phyloP scores from a whole-genome alignment of 2,113 vertebrate species.

The Sarotherodon lohbergeri region DNA sequence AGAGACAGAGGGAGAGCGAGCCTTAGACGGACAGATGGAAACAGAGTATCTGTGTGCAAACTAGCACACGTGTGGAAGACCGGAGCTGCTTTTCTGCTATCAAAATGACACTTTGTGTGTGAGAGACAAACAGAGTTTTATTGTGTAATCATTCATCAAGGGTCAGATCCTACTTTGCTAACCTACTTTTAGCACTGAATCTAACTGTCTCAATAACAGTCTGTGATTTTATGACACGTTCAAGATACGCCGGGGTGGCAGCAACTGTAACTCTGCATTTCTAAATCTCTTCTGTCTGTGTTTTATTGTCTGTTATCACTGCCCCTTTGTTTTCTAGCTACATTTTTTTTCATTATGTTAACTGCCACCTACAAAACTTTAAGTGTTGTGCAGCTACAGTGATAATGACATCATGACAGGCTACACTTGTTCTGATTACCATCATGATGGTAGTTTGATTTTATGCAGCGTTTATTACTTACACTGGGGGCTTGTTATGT shows the following conservation, averaged over 20 bases:
- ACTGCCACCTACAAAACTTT: slow-evolving; percentile 2
- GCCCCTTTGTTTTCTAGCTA: neutral
- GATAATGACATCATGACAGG: slow-evolving; percentile 40
- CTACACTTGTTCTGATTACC: slow-evolving; percentile 54
- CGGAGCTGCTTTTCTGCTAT: neutral
- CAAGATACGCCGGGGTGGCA: neutral
- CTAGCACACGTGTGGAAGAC: neutral
- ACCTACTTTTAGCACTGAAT: slow-evolving; percentile 16
- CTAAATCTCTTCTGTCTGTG: neutral
- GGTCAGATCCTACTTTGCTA: slow-evolving; percentile 5
- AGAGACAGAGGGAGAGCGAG: neutral
- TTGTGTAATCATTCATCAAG: slow-evolving; percentile 14
- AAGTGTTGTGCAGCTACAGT: neutral
- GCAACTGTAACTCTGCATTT: slow-evolving; percentile 12
- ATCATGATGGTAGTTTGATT: slow-evolving; percentile 39
- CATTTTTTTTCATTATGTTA: neutral
- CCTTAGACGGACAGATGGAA: neutral
- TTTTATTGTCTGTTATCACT: neutral
- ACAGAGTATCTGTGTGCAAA: neutral
- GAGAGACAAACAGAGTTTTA: neutral
- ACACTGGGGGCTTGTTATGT: slow-evolving; percentile 52
- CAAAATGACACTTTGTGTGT: slow-evolving; percentile 11
- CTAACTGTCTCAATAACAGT: slow-evolving; percentile 36
- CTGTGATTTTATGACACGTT: slow-evolving; percentile 35
- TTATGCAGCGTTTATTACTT: slow-evolving; percentile 55